Evolutionary conservation across 2,888 invertebrate species (phyloP).

Genomic region (Drosophila emarginata): DNA sequence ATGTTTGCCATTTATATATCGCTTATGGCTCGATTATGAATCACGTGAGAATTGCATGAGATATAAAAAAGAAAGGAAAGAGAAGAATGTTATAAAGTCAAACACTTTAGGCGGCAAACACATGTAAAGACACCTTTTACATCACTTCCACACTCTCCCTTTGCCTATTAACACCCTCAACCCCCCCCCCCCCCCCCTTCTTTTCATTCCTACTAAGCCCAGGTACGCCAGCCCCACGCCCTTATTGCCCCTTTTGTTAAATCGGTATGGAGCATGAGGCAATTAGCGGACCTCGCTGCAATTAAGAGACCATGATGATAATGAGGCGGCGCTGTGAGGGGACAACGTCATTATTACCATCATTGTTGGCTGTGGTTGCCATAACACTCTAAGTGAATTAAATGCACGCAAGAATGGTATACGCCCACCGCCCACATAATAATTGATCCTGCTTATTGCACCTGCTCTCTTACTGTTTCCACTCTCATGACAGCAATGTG

Average conservation of each 20-base stretch:
- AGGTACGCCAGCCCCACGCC: neutral
- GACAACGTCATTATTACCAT: neutral
- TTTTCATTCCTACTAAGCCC: neutral
- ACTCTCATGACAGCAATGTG: neutral
- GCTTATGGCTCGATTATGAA: constrained; percentile 51
- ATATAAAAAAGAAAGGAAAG: neutral
- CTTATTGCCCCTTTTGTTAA: neutral
- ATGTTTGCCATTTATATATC: constrained; percentile 27
- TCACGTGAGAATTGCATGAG: constrained; percentile 49
- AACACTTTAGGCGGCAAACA: constrained; percentile 46
- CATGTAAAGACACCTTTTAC: constrained; percentile 53
- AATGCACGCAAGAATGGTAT: constrained; percentile 59
- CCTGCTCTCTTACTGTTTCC: constrained; percentile 7
- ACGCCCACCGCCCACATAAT: constrained; percentile 27
- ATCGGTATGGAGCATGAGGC: constrained; percentile 20
- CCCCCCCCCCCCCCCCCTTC: too few relatives aligned
- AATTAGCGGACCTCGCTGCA: constrained; percentile 58
- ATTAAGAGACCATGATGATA: constrained; percentile 45
- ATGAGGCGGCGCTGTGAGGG: constrained; percentile 14
- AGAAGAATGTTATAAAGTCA: constrained; percentile 26
- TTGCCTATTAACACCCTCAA: neutral
- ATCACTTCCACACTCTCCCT: neutral
- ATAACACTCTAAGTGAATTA: constrained; percentile 67
- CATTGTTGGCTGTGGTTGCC: constrained; percentile 24
- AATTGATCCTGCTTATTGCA: neutral